Base-by-base conservation (phyloP, 2,797 vertebrate genomes). In the Thalassophryne amazonica region DNA sequence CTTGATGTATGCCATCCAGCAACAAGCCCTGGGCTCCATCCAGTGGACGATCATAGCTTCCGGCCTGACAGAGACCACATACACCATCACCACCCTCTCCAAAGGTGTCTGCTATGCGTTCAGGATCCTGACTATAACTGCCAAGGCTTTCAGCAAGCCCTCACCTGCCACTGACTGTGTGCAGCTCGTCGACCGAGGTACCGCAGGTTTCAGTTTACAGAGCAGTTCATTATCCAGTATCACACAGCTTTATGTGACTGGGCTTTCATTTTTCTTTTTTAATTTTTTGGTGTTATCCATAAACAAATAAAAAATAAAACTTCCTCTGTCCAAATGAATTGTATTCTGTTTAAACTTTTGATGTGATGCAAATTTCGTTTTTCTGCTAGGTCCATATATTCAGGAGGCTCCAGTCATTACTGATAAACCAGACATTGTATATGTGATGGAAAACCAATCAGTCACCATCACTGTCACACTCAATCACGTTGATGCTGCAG, bases 111-210 rank as follows among this genome's bases (percentile, higher is more conserved):
- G 91, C 56, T 96, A 98, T 20, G 48, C 92, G 53, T 99, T 99
- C 87, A 91, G 97, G 27, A 88, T 98, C 62, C 88, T 98, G 71
- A 95, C 94, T 1, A 89, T 94, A 69, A 95, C 94, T 2, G 83
- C 91, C 52, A 97, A 96, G 78, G 91, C 92, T 59, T 96, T 94
- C 84, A 98, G 96, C 92, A 98, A 97, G 35, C 96, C 97, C 0
- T 98, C 94, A 0, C 69, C 87, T 0, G 54, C 91, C n/a, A 95
- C 94, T 0, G 95, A 96, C 4, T 91, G 92, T 0, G 80, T 93
- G 31, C 92, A 94, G 70, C 92, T 99, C 5, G 68, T 95, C 69
- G 94, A 98, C 45, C 82, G 80, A 37, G 96, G 95, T 96, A 70
- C 69, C n/a, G n/a, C n/a, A n/a, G n/a, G 73, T 9, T 35, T 11